Conservation (phyloP, 2,888 invertebrate genomes). For the Zonitis immaculata region DNA sequence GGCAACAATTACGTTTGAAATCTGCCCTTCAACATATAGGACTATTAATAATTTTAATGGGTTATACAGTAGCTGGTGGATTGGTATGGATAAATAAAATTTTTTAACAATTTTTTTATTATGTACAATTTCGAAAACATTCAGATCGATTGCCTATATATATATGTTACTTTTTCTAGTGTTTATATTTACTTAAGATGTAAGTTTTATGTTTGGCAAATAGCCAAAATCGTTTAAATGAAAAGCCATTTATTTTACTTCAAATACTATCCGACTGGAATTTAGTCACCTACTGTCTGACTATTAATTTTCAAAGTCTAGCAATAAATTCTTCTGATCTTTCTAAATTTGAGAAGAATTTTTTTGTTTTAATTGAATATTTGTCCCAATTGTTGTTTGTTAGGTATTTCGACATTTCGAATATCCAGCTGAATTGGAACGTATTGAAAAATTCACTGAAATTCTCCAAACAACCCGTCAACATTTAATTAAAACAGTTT, state of each 20-base stretch:
- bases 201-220: constrained; percentile 4
- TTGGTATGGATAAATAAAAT: constrained; percentile 57
- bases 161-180: neutral
- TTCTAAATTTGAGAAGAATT: too few relatives aligned
- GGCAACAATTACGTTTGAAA: constrained; percentile 59
- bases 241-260: neutral
- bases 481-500: constrained; percentile 57
- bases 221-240: neutral
- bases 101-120: constrained; percentile 4
- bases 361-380: too few relatives aligned
- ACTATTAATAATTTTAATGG: constrained; percentile 67
- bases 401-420: constrained; percentile 77
- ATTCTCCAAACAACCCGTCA: constrained; percentile 52
- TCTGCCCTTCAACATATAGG: constrained; percentile 68
- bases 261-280: too few relatives aligned
- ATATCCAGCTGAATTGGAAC: constrained; percentile 69
- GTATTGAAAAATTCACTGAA: constrained; percentile 51
- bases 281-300: constrained; percentile 20
- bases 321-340: too few relatives aligned
- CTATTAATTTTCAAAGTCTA: constrained; percentile 11
- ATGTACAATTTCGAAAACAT: too few relatives aligned
- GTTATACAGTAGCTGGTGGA: constrained; percentile 75
- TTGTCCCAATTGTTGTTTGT: constrained; percentile 22
- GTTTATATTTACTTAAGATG: neutral
- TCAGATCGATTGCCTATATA: constrained; percentile 3